Base-by-base conservation (phyloP, 2,113 vertebrate species). In the Sardina pilchardus region DNA sequence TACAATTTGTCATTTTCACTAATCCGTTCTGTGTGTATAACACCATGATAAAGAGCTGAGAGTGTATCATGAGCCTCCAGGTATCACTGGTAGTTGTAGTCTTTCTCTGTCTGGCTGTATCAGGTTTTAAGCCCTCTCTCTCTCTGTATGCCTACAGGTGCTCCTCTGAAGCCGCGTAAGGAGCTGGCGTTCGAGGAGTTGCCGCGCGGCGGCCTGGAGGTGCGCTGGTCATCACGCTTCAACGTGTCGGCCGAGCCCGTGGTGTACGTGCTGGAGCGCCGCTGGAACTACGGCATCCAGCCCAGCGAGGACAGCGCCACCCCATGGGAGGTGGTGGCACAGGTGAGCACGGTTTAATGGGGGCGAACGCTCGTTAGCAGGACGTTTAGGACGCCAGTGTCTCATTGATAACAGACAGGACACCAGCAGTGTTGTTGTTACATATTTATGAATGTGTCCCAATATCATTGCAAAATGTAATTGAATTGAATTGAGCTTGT, bases 261-360 rank as follows among this genome's bases (percentile, higher is more conserved):
- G 1, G 93, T 97, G 85, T 96, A 97, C 17, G 91, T 98, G 82
- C 91, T 99, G 30, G 97, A 99, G 88, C 94, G 96, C 45, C 93
- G 97, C 45, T 99, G 97, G 97, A 99, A 99, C 91, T 96, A 96
- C 3, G 98, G 98, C 81, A 97, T 98, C 85, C 97, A 97, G 85
- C 98, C 98, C 50, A 99, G 96, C 1, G 97, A 99, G 14, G 97
- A 97, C 53, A 94, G 93, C 0, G 97, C 97, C 85, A 97, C 96
- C 0, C 88, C 85, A 1, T 99, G 98, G 98, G 94, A 96, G 93
- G 95, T 94, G 0, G 94, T 97, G 24, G 95, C 95, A 47, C 96
- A 97, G 96, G 97, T 99, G 1, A 63, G 89, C 6, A 14, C 12
- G 63, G 21, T 21, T 59, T 10, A 12, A 47, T 12, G 12, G 45